Evolutionary conservation across 2,888 invertebrate species (phyloP), one percentile per base, ranked within the genome.

Genomic region (Leptinotarsa tumamoca): DNA sequence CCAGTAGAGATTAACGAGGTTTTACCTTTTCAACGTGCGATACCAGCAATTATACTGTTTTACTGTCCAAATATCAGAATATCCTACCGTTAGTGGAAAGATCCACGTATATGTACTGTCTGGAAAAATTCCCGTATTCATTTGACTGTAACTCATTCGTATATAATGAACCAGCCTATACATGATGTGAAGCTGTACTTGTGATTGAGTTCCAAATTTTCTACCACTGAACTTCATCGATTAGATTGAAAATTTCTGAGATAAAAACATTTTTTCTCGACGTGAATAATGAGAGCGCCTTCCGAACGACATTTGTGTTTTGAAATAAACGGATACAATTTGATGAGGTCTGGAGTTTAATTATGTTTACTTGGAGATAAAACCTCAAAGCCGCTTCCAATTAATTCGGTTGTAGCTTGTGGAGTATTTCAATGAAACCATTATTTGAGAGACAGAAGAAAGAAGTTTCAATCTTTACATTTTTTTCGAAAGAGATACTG

Each of bases 281-380:
- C n/a, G 17, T 17, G 33, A 43, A 63, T 63, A 63, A 63, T 63
- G 63, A 43, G 63, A n/a, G 63, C 43, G n/a, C n/a, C 18, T 18
- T 43, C 7, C 43, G 17, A 63, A 33, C 33, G 43, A 63, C 63
- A 33, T 63, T 63, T 63, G 33, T 7, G 63, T 33, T 63, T 27
- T 43, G 33, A 63, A 63, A 63, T 63, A 43, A 63, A 63, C 43
- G 63, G n/a, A n/a, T 33, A 63, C 63, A 63, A 33, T 63, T 63
- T 63, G 63, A 63, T 63, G 63, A 33, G 63, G 63, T 63, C 63
- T 27, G n/a, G 63, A 63, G 33, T 63, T 63, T 63, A 63, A 63
- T 63, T 63, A 63, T 63, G 63, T 63, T 33, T 63, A 33, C 63
- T 63, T 5, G 27, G 43, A 33, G 63, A 43, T 63, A 10, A 43